phyloP scores from a whole-genome alignment of 1,140 invertebrate species.

The Solenopsis invicta region DNA sequence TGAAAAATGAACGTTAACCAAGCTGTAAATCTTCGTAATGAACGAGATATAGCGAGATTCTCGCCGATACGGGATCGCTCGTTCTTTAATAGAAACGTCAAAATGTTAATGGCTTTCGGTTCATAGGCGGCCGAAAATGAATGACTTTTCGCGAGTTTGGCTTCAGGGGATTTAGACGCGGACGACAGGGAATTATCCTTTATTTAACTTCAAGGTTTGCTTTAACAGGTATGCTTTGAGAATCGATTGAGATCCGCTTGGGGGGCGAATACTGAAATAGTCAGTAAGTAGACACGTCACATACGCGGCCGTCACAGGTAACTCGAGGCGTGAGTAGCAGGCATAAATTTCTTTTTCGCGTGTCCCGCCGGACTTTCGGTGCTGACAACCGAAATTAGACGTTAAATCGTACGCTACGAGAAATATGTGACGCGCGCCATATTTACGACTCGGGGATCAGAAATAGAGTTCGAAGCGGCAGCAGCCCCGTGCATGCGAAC shows the following conservation, averaged over 20 bases:
- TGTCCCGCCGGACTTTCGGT: slow-evolving; percentile 6
- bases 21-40: not conserved
- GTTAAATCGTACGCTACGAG: slow-evolving; percentile 53
- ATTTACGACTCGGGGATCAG: slow-evolving; percentile 39
- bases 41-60: not conserved
- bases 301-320: not conserved
- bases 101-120: not conserved
- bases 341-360: slow-evolving; percentile 61
- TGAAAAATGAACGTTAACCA: not conserved
- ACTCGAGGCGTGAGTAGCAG: slow-evolving; percentile 20
- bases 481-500: not conserved
- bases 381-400: slow-evolving; percentile 62
- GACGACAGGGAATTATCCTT: not conserved
- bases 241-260: not conserved
- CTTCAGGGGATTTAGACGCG: not conserved
- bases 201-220: slow-evolving; percentile 1
- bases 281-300: slow-evolving; percentile 8
- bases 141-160: not conserved
- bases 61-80: not conserved
- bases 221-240: not conserved
- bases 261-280: not conserved
- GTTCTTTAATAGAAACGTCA: not conserved
- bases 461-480: slow-evolving; percentile 50
- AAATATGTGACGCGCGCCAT: slow-evolving; percentile 45
- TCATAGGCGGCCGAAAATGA: not conserved